Percentiles rank a stretch among this genome's conserved stretches.
phyloP scores from a whole-genome alignment of 2,797 vertebrate species.

The Pangasius larnaudii region DNA sequence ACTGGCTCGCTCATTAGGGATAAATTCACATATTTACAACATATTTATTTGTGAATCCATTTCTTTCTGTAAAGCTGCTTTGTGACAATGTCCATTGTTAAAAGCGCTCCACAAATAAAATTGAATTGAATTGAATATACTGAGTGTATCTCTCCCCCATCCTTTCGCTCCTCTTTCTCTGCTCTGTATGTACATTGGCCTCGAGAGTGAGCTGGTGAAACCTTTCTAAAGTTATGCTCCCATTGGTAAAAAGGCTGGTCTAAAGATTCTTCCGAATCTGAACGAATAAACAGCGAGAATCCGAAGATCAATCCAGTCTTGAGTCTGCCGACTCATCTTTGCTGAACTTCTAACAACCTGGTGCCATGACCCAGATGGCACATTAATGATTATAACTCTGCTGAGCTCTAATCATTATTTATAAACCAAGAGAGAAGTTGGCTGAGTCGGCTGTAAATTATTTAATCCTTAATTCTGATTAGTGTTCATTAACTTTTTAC shows the following conservation, averaged over 20 bases:
- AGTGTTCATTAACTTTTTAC: not conserved
- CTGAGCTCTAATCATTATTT: not conserved
- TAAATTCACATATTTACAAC: too few relatives aligned
- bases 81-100: too few relatives aligned
- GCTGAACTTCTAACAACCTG: not conserved
- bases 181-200: not conserved
- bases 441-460: not conserved
- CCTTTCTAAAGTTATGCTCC: not conserved
- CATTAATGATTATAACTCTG: not conserved
- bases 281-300: not conserved
- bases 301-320: not conserved
- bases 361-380: not conserved
- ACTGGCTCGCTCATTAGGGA: too few relatives aligned
- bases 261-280: not conserved
- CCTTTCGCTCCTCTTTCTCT: not conserved
- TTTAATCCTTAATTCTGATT: too few relatives aligned
- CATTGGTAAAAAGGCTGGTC: not conserved
- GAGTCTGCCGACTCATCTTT: not conserved
- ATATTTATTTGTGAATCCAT: too few relatives aligned
- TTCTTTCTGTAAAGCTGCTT: too few relatives aligned
- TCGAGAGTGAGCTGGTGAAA: not conserved
- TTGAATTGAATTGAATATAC: too few relatives aligned
- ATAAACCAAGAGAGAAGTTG: not conserved
- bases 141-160: too few relatives aligned
- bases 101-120: too few relatives aligned